Percentiles rank a stretch among this genome's conserved stretches.
phyloP scores from a whole-genome alignment of 2,888 invertebrate genomes.

The Patella pellucida region DNA sequence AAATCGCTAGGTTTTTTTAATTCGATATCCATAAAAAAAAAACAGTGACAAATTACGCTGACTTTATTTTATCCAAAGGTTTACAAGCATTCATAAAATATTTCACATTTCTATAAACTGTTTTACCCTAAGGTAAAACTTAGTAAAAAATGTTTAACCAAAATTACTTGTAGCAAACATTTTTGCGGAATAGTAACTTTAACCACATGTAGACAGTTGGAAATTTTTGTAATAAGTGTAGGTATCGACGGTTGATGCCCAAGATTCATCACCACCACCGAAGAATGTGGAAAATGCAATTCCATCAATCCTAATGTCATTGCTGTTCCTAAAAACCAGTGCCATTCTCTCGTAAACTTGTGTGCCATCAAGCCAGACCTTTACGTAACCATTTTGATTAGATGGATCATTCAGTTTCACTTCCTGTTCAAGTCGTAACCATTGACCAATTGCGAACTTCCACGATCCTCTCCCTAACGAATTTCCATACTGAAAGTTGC shows the following conservation, averaged over 20 bases:
- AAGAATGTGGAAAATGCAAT: conserved; percentile 56
- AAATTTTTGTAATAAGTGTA: conserved; percentile 54
- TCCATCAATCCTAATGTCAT: conserved; percentile 40
- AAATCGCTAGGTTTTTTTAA: no score
- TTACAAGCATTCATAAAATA: no score
- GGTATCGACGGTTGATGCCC: conserved; percentile 45
- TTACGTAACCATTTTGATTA: conserved; percentile 40
- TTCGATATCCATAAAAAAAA: no score
- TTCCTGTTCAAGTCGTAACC: conserved; percentile 47
- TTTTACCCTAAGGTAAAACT: no score
- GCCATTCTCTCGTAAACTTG: conserved; percentile 33
- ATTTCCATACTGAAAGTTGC: conserved; percentile 25
- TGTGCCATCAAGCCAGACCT: conserved; percentile 41
- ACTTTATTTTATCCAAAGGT: no score
- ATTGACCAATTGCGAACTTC: conserved; percentile 34
- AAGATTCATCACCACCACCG: conserved; percentile 43
- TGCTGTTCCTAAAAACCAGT: conserved; percentile 39
- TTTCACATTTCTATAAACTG: no score
- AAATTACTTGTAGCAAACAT: no score
- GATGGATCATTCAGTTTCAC: conserved; percentile 47
- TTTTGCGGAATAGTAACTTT: no score
- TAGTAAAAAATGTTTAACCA: no score
- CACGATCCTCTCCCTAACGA: conserved; percentile 35
- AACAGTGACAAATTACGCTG: no score
- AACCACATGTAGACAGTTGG: not conserved